Evolutionary conservation across 2,113 vertebrate genomes (phyloP).

Genomic region (Forbesichthys agassizii): DNA sequence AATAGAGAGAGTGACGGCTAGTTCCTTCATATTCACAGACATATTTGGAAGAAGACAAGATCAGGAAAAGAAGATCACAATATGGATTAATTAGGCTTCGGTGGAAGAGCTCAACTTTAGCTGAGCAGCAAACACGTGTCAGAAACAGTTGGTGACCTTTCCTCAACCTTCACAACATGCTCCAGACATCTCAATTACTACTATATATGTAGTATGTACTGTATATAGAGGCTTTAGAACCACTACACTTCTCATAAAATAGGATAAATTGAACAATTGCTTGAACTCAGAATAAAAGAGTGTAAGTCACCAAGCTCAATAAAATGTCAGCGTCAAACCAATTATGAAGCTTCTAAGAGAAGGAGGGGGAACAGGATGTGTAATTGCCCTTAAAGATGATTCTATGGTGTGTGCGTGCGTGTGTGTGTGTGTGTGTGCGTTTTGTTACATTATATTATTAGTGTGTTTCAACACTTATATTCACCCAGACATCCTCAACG

Average conservation of each 20-base stretch:
- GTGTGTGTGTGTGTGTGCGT: no score
- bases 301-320: not conserved
- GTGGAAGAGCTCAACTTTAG: not conserved
- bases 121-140: not conserved
- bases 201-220: not conserved
- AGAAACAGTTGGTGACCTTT: not conserved
- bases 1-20: no score
- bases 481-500: constrained; percentile 33
- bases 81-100: no score
- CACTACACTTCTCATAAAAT: not conserved
- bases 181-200: not conserved
- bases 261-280: no score
- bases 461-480: constrained; percentile 9
- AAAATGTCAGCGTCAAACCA: not conserved
- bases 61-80: no score
- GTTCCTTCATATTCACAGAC: no score
- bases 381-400: not conserved
- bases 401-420: no score
- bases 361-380: not conserved
- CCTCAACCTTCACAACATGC: not conserved
- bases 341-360: not conserved
- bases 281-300: not conserved
- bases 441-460: not conserved
- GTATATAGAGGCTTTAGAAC: not conserved
- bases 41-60: no score